phyloP scores from a whole-genome alignment of 1,140 invertebrate genomes.

The Drosophila chauvacae region DNA sequence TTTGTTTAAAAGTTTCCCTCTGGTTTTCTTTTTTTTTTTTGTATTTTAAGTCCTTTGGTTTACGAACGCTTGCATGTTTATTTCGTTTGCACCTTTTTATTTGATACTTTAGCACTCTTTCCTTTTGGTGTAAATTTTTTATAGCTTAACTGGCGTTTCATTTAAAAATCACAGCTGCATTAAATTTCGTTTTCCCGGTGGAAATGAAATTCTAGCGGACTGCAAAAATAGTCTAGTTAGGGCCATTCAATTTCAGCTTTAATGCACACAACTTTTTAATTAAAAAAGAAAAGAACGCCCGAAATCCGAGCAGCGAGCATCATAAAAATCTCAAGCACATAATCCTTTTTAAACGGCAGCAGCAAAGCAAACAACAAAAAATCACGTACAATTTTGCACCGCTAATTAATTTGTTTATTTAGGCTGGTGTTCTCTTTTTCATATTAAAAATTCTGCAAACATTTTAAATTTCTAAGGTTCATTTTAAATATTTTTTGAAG shows the following conservation, averaged over 20 bases:
- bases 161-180: conserved; percentile 64
- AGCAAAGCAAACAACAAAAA: conserved; percentile 21
- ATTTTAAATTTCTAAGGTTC: conserved; percentile 2
- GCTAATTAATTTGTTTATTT: conserved; percentile 80
- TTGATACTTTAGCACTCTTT: conserved; percentile 37
- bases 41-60: conserved; percentile 7
- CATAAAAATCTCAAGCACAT: conserved; percentile 58
- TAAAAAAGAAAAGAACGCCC: conserved; percentile 48
- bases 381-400: conserved; percentile 38
- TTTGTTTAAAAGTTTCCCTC: conserved; percentile 1
- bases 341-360: conserved; percentile 66
- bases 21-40: neutral
- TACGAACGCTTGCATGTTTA: conserved; percentile 30
- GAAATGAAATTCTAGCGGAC: conserved; percentile 28
- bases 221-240: conserved; percentile 44
- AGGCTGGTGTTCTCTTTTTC: conserved; percentile 35
- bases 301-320: conserved; percentile 21
- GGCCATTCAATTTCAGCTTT: conserved; percentile 45
- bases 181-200: conserved; percentile 50
- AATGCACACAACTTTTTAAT: conserved; percentile 70
- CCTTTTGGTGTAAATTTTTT: conserved; percentile 61
- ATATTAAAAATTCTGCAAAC: conserved; percentile 37
- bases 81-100: conserved; percentile 36
- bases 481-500: too few species aligned
- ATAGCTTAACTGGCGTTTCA: conserved; percentile 38